phyloP scores from a whole-genome alignment of 1,140 invertebrate species.

The Drosophila miranda region DNA sequence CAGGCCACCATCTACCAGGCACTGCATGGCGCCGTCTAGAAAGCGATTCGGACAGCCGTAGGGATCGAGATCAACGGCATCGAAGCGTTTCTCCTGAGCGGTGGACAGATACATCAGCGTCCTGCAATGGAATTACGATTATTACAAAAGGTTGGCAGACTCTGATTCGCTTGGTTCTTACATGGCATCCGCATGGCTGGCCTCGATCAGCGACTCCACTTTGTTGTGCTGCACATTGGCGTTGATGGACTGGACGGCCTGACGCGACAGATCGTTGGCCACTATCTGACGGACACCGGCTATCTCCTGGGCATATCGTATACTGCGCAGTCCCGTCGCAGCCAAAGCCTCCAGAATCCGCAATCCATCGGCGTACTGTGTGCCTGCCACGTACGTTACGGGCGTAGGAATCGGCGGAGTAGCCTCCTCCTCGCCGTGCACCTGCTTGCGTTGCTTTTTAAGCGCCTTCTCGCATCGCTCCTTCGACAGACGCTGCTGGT shows the following conservation, averaged over 20 bases:
- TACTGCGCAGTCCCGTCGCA: slow-evolving; percentile 94
- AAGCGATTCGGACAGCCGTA: slow-evolving; percentile 98
- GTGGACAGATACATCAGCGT: slow-evolving; percentile 92
- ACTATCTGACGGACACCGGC: slow-evolving; percentile 91
- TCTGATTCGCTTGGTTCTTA: slow-evolving; percentile 82
- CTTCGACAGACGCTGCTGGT: slow-evolving; percentile 83
- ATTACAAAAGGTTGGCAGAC: background rate
- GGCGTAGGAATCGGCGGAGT: background rate
- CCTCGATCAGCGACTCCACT: slow-evolving; percentile 88
- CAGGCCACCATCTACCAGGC: slow-evolving; percentile 89
- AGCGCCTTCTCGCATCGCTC: slow-evolving; percentile 57
- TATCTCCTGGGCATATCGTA: slow-evolving; percentile 98
- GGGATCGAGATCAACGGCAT: slow-evolving; percentile 98
- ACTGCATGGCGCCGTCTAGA: slow-evolving; percentile 95
- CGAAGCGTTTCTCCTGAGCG: slow-evolving; percentile 87
- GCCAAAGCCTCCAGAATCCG: slow-evolving; percentile 96
- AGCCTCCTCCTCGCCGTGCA: slow-evolving; percentile 16
- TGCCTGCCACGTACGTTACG: slow-evolving; percentile 48
- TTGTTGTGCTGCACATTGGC: slow-evolving; percentile 91
- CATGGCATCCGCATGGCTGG: slow-evolving; percentile 92
- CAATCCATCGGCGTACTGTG: slow-evolving; percentile 84
- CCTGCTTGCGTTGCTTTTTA: slow-evolving; percentile 55
- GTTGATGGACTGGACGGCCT: slow-evolving; percentile 93
- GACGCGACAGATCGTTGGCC: slow-evolving; percentile 96
- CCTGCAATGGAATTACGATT: slow-evolving; percentile 82